These are phyloP conservation scores for Zosterops japonicus DNA, from an alignment of 2,113 vertebrate genomes.

Conservation along the genomic window DNA sequence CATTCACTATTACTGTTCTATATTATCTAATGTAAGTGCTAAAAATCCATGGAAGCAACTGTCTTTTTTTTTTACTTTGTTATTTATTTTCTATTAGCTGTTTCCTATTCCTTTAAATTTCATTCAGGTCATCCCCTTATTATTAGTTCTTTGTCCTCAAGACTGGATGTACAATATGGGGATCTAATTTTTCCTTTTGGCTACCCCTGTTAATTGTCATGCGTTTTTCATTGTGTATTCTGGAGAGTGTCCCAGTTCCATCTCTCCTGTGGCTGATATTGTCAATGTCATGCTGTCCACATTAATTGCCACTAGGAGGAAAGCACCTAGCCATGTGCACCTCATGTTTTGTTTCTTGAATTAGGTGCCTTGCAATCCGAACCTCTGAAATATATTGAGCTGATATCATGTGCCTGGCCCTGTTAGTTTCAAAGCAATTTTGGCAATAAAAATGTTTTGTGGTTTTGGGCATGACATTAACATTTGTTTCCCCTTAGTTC, in stretches of 20 bases:
- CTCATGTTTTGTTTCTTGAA: slow-evolving; percentile 14
- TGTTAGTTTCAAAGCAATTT: slow-evolving; percentile 64
- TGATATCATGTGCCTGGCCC: slow-evolving; percentile 22
- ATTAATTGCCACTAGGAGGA: slow-evolving; percentile 25
- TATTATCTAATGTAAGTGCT: not conserved
- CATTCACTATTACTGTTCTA: not conserved
- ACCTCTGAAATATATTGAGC: slow-evolving; percentile 36
- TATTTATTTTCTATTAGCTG: not conserved
- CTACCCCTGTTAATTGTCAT: not conserved
- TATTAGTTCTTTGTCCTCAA: not conserved
- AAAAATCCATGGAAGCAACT: not conserved
- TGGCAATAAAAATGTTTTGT: slow-evolving; percentile 63
- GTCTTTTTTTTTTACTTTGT: not conserved
- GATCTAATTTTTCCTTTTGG: not conserved
- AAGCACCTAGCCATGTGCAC: slow-evolving; percentile 26
- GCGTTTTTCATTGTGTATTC: not conserved
- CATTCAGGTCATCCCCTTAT: not conserved
- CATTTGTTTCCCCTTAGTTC: slow-evolving; percentile 70
- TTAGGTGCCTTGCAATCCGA: slow-evolving; percentile 8
- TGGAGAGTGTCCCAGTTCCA: slow-evolving; percentile 28
- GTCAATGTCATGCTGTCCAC: slow-evolving; percentile 44
- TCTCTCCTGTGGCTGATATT: not conserved
- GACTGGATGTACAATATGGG: not conserved
- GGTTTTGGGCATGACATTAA: slow-evolving; percentile 55
- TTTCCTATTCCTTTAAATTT: not conserved